A percentile compares a stretch with the other conserved stretches of the same genome.
phyloP scores from a whole-genome alignment of 2,888 invertebrate species.

The Ectemnius cavifrons region DNA sequence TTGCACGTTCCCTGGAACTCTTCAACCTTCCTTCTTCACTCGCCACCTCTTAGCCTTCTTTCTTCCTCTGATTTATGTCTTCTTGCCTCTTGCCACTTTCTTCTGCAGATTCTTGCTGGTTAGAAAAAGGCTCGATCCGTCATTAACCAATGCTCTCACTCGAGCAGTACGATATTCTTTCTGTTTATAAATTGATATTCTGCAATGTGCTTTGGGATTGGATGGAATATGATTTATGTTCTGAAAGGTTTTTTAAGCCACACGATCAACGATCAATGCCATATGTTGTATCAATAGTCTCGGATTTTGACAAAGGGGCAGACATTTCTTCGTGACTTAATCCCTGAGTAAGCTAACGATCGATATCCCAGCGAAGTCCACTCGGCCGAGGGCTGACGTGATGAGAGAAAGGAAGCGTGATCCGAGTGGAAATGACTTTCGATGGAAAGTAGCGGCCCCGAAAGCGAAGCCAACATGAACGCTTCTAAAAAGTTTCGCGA shows the following conservation, averaged over 20 bases:
- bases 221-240: no score
- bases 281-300: conserved; percentile 2
- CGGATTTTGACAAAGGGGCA: background rate
- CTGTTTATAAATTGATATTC: no score
- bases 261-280: no score
- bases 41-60: conserved; percentile 26
- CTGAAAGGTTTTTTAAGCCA: no score
- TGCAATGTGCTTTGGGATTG: no score
- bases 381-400: conserved; percentile 25
- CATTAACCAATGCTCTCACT: no score
- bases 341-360: conserved; percentile 20
- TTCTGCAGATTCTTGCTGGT: background rate
- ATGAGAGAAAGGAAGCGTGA: conserved; percentile 44
- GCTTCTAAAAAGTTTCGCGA: conserved; percentile 38
- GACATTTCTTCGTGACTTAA: conserved; percentile 7
- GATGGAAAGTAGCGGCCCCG: conserved; percentile 33
- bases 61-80: background rate
- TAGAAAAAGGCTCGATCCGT: no score
- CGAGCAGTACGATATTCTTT: no score
- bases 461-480: conserved; percentile 19
- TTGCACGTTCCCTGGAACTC: conserved; percentile 25
- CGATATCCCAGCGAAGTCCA: conserved; percentile 38
- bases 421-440: conserved; percentile 46
- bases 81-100: conserved; percentile 9
- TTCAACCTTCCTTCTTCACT: conserved; percentile 18